These are phyloP conservation scores for Nilaparvata lugens DNA, from an alignment of 1,140 invertebrate species.

Conservation along the genomic window DNA sequence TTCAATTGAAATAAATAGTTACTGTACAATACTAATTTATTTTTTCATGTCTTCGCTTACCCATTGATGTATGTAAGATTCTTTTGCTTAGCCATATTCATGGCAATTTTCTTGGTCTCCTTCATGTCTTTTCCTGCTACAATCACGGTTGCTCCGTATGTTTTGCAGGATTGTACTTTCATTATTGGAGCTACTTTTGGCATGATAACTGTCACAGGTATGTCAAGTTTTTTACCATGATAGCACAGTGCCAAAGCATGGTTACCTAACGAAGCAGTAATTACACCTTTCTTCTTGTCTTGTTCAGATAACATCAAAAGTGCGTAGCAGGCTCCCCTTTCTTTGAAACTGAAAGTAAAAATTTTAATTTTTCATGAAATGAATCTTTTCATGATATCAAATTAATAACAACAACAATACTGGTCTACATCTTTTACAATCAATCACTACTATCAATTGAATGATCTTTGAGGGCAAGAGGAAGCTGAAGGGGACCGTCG, in stretches of 20 bases:
- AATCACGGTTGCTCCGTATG: constrained; percentile 75
- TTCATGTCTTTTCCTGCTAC: constrained; percentile 76
- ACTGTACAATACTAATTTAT: too few relatives aligned
- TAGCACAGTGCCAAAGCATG: constrained; percentile 83
- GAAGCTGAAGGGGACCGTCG: not conserved
- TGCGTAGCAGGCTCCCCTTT: constrained; percentile 81
- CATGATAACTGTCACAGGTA: constrained; percentile 90
- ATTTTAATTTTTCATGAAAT: not conserved
- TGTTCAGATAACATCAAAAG: constrained; percentile 62
- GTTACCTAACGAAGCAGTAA: constrained; percentile 87
- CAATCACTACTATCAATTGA: not conserved
- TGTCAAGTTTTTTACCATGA: constrained; percentile 68
- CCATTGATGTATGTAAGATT: constrained; percentile 77
- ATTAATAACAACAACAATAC: constrained; percentile 2
- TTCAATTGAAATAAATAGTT: too few relatives aligned
- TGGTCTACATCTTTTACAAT: constrained; percentile 7
- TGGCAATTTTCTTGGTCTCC: constrained; percentile 71
- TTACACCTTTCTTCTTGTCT: constrained; percentile 66
- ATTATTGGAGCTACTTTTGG: constrained; percentile 83
- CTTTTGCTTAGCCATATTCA: constrained; percentile 59
- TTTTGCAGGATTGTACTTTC: constrained; percentile 81
- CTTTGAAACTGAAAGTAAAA: constrained; percentile 66
- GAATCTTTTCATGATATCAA: not conserved
- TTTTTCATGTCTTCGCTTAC: constrained; percentile 45
- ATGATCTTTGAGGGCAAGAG: not conserved